phyloP scores from a whole-genome alignment of 2,113 vertebrate genomes.

The Chionodraco myersi region DNA sequence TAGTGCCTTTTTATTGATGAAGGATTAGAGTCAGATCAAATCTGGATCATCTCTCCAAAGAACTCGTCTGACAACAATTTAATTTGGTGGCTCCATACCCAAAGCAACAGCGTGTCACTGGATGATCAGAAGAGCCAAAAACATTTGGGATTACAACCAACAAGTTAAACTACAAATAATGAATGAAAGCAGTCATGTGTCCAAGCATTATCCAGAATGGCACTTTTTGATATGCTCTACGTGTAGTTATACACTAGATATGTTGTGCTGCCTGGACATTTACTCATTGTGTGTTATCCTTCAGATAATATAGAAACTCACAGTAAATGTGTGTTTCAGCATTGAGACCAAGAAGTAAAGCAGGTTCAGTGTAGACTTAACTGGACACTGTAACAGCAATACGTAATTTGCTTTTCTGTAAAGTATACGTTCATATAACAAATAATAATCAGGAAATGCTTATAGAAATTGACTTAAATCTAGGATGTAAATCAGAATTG shows the following conservation, averaged over 20 bases:
- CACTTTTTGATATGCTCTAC: neutral
- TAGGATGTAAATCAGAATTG: neutral
- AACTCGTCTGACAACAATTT: neutral
- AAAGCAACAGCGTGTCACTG: neutral
- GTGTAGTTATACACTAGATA: neutral
- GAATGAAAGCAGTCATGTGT: constrained; percentile 6
- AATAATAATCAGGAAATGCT: neutral
- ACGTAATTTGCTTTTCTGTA: constrained; percentile 10
- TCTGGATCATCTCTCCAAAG: neutral
- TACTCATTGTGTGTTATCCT: neutral
- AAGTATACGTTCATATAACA: constrained; percentile 16
- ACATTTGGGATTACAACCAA: neutral
- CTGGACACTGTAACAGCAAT: neutral
- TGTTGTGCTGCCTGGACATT: neutral
- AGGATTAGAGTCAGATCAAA: neutral
- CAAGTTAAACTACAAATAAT: neutral
- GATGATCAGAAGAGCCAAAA: neutral
- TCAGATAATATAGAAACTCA: neutral
- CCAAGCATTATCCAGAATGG: neutral
- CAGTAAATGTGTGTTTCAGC: neutral
- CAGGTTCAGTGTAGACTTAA: constrained; percentile 10
- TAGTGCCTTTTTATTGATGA: neutral
- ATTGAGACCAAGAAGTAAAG: neutral
- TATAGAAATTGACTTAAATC: neutral
- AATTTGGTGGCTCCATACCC: neutral